Base-by-base conservation (phyloP, 2,888 invertebrate species). In the Zele albiditarsus region DNA sequence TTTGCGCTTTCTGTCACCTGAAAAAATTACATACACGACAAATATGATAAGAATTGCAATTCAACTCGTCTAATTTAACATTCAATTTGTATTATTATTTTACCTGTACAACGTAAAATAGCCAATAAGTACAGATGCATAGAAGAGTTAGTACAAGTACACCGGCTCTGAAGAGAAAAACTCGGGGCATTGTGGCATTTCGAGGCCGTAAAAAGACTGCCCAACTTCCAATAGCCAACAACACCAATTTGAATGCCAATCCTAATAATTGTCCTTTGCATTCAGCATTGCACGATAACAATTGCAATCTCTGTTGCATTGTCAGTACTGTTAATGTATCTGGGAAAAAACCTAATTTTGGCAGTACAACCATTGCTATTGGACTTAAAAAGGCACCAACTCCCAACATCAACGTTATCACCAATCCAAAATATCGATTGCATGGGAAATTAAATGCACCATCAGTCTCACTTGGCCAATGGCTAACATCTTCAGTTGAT, bases 71-170 rank as follows among this genome's bases (percentile, higher is more conserved):
- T 3, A 28, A 69, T 20, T 28, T 8, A 28, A 23, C 57, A 23
- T 49, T 14, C 0, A 28, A 38, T 20, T 65, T 12, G 38, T 38
- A 38, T 12, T 0, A 12, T 23, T 31, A 25, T 28, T 60, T n/a
- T 46, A 69, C 74, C 90, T 98, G 96, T 69, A 98, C 98, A 84
- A 97, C 94, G 89, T 98, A 99, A 90, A 99, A 99, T 23, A 99
- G 91, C 99, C 99, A 99, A 90, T 97, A 99, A 4, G 98, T 95
- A 90, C 98, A 97, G 78, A 96, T 95, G 89, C 98, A 95, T 16
- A 99, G 94, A 57, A 97, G 93, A 49, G 98, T 93, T 72, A 98
- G 92, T 5, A 96, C 93, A 76, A 98, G 90, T n/a, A 97, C 95
- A 82, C 96, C 94, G 0, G 97, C 95, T 83, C 98, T 92, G 86